Evolutionary conservation across 2,888 invertebrate genomes (phyloP).

Genomic region (Prosopocoilus inquinatus): DNA sequence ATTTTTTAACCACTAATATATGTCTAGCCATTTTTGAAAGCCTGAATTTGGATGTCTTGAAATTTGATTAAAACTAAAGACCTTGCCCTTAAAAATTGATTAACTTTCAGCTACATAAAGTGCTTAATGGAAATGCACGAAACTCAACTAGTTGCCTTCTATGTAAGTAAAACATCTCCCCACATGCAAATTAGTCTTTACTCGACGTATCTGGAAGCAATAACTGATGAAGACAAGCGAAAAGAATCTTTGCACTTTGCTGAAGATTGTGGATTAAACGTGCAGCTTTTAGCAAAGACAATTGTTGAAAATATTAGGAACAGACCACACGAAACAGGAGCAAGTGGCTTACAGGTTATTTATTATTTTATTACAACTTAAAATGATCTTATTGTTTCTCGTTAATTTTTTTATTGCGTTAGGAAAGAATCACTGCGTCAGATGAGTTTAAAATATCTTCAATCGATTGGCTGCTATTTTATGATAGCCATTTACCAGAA

Average conservation of each 20-base stretch:
- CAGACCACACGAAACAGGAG: constrained; percentile 44
- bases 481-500: constrained; percentile 75
- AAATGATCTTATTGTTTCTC: not conserved
- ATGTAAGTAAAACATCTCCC: constrained; percentile 75
- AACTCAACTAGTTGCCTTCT: constrained; percentile 79
- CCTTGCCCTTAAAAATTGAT: not conserved
- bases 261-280: constrained; percentile 72
- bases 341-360: constrained; percentile 43
- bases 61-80: too few relatives aligned
- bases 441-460: constrained; percentile 74
- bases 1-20: too few relatives aligned
- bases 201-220: constrained; percentile 66
- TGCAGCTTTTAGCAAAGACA: constrained; percentile 78
- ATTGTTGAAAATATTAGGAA: constrained; percentile 76
- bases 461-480: constrained; percentile 84
- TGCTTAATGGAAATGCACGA: constrained; percentile 72
- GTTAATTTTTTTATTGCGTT: constrained; percentile 22
- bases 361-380: not conserved
- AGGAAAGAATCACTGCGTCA: constrained; percentile 57
- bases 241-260: constrained; percentile 69
- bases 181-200: constrained; percentile 60
- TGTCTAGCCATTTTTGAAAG: too few relatives aligned
- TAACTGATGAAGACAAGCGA: constrained; percentile 65
- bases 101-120: constrained; percentile 57
- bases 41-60: too few relatives aligned